Base-by-base conservation (phyloP, 2,113 vertebrate genomes). In the Pygoscelis adeliae region DNA sequence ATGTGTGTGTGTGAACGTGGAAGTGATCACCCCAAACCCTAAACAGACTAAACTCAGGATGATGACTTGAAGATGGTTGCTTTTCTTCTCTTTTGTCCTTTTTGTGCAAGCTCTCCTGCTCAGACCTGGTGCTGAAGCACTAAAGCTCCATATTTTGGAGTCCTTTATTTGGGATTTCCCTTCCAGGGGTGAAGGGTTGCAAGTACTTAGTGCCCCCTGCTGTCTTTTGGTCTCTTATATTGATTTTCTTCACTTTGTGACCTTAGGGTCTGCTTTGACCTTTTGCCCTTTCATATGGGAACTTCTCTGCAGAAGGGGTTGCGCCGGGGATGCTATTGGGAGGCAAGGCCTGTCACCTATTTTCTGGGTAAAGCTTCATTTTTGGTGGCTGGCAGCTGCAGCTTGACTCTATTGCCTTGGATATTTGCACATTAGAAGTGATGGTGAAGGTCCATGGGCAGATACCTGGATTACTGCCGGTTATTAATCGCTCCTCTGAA, bases 151-250 rank as follows among this genome's bases (percentile, higher is more conserved):
- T 82, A 62, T 79, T 95, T 78, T 61, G 36, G 27, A 49, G 22
- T 49, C 29, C 49, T 91, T 91, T 82, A 58, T 65, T 71, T 49
- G n/a, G 30, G 44, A 93, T 76, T 91, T 96, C 36, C 29, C 15
- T 71, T 72, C 46, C 13, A 72, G 42, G 20, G 53, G 10, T 47
- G 61, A 93, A 84, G n/a, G 53, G 63, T 14, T 89, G 22, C 59
- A 95, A 89, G 47, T 89, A 32, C 83, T 91, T 84, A 71, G 72
- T 93, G 90, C 56, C 80, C 89, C 42, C 77, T 87, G 56, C 91
- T 87, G 92, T 55, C 55, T 89, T 81, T 85, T 89, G 34, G 36
- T 78, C n/a, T 83, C 59, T 63, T 44, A 40, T 17, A 89, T 42
- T 72, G 63, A 65, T 89, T 87, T 89, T 72, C 56, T 79, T 87